Base-by-base conservation (phyloP, 2,797 vertebrate species). In the Myotis findleyi region DNA sequence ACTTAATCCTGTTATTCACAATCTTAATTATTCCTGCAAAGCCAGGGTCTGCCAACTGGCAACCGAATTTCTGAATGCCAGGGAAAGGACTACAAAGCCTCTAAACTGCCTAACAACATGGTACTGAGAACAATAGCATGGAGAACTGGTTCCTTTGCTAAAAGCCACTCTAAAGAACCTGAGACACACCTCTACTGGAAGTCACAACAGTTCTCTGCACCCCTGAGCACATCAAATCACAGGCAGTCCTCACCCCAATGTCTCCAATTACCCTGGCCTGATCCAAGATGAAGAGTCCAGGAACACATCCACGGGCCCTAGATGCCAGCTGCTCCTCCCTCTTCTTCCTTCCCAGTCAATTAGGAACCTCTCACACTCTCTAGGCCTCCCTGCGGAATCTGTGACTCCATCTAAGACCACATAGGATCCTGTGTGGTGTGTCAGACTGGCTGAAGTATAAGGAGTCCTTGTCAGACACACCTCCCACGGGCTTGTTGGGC, bases 31-130 rank as follows among this genome's bases (percentile, higher is more conserved):
- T 59, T 84, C 33, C 68, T 84, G 55, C 36, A 89, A 94, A 38
- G 76, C 76, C 87, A 88, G 57, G 9, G 47, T 47, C 68, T 66
- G 55, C 33, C 25, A 49, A 71, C 68, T 38, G 20, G 25, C 59
- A 79, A 87, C 25, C n/a, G 49, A 94, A 95, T 89, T 95, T 95
- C 87, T 94, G 72, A 95, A 84, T 14, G 57, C 73, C 72, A 83
- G 11, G 27, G 12, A 85, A 33, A 89, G 44, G 30, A 72, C 33
- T 6, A 0, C 55, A 53, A 84, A 95, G 75, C 3, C 47, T 93
- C 38, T 64, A n/a, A 77, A 84, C 38, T 86, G 51, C 85, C 87
- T 87, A 82, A 93, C 20, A 62, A 49, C 41, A 83, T 87, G n/a
- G 38, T 44, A 47, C 36, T 30, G 64, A 94, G 79, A 91, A 94